A percentile compares a stretch with the other conserved stretches of the same genome.
phyloP scores from a whole-genome alignment of 2,888 invertebrate genomes.

The Leucozona laternaria region DNA sequence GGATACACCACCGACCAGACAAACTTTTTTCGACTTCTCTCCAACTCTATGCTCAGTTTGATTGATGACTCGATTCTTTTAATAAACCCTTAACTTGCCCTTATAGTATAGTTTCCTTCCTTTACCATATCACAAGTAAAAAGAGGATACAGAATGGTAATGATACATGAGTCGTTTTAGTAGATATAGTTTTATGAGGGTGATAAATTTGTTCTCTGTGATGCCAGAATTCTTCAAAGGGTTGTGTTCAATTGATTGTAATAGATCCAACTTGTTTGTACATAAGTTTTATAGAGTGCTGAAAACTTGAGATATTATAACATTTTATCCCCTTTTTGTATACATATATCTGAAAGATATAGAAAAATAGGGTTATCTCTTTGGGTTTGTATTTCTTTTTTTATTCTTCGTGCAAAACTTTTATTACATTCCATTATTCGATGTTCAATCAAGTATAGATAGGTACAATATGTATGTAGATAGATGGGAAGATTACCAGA shows the following conservation, averaged over 20 bases:
- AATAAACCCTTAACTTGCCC: not conserved
- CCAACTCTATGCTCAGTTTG: not conserved
- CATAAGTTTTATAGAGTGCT: slow-evolving; percentile 73
- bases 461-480: not conserved
- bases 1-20: not conserved
- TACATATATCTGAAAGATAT: not conserved
- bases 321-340: slow-evolving; percentile 41
- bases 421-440: slow-evolving; percentile 34
- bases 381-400: not conserved
- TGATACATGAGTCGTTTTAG: slow-evolving; percentile 64
- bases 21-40: not conserved
- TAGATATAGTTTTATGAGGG: slow-evolving; percentile 75
- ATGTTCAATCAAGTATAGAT: slow-evolving; percentile 12
- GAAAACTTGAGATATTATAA: slow-evolving; percentile 69
- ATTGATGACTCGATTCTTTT: not conserved
- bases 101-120: not conserved
- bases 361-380: not conserved
- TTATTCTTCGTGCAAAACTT: not conserved
- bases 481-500: slow-evolving; percentile 12
- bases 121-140: not conserved
- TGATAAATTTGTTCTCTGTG: slow-evolving; percentile 49
- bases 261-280: slow-evolving; percentile 69
- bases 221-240: slow-evolving; percentile 36
- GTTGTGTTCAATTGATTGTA: slow-evolving; percentile 75
- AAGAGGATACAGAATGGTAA: slow-evolving; percentile 32